Evolutionary conservation across 2,888 invertebrate species (phyloP), one percentile per base, ranked within the genome.

Genomic region (Cataglyphis livida): DNA sequence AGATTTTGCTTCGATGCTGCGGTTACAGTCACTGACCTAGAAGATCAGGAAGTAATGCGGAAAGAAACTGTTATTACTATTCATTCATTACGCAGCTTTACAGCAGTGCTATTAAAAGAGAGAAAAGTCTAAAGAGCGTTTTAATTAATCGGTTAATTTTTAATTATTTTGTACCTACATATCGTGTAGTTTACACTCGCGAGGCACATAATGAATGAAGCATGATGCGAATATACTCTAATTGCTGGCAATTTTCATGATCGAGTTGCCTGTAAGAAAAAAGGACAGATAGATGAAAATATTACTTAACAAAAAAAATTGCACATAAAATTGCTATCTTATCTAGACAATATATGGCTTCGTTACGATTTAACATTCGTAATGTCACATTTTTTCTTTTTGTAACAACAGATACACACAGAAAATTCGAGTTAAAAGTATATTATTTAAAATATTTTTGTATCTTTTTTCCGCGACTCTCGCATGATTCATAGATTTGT

Each of bases 1-100:
- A 83, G 78, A 81, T 75, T 64, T 66, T 62, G 41, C 28, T 71
- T 65, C n/a, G 44, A 61, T 28, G 59, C 59, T 38, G 48, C 54
- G 38, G 7, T 75, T 35, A 57, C 81, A 87, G 79, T 76, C 81
- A 73, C 51, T 82, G 87, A 83, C 87, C 89, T 48, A 48, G 54
- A 41, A 51, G 48, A 76, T 59, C 64, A 85, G 89, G 85, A 89
- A 85, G 68, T 66, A 82, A 79, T 65, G 59, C 48, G 48, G 68
- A 48, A 66, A 83, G 83, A 85, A 85, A 87, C 79, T 73, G 82
- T 68, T 61, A 84, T 70, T 62, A 64, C 59, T 48, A 51, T 6
- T 51, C 78, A 68, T 79, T 79, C 88, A 57, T 87, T 81, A 85
- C 78, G 32, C n/a, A 64, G 48, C 51, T 84, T 51, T 44, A 57